A percentile compares a stretch with the other conserved stretches of the same genome.
These are phyloP conservation scores for Microvelia longipes DNA, from an alignment of 1,140 invertebrate genomes.

Conservation along the genomic window DNA sequence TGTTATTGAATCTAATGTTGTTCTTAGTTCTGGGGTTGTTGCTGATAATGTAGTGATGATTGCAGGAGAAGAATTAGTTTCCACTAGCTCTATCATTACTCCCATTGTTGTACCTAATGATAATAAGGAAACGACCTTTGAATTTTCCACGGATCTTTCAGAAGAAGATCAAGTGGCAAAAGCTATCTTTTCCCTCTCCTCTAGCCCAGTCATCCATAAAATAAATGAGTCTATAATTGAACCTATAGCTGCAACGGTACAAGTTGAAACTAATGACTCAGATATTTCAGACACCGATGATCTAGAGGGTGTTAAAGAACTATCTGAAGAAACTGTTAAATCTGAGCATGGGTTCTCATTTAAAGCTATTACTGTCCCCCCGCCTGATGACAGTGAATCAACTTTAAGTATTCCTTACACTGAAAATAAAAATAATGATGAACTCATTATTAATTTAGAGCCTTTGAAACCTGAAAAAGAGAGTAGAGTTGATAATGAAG, in stretches of 20 bases:
- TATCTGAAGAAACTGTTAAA: background rate
- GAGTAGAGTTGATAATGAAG: conserved; percentile 18
- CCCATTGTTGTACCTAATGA: background rate
- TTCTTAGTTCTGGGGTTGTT: conserved; percentile 8
- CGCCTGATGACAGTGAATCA: conserved; percentile 7
- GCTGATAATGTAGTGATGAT: conserved; percentile 8
- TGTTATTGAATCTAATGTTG: conserved; percentile 13
- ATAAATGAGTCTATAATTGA: background rate
- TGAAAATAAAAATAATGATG: conserved; percentile 3
- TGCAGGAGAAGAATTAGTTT: conserved; percentile 1
- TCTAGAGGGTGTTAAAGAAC: background rate
- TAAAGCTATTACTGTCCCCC: background rate
- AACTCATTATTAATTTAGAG: conserved; percentile 9
- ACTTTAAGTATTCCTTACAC: conserved; percentile 7
- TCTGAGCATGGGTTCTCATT: background rate
- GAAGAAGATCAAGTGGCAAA: conserved; percentile 1
- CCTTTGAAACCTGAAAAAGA: conserved; percentile 2
- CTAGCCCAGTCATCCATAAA: background rate
- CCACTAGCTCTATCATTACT: conserved; percentile 16
- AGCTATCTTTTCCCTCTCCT: background rate
- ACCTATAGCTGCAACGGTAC: background rate
- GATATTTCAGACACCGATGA: background rate
- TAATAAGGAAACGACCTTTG: conserved; percentile 6
- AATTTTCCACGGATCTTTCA: conserved; percentile 1
- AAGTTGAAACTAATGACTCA: background rate